These are phyloP conservation scores for Thaumatotibia leucotreta DNA, from an alignment of 1,140 invertebrate species.

Conservation along the genomic window DNA sequence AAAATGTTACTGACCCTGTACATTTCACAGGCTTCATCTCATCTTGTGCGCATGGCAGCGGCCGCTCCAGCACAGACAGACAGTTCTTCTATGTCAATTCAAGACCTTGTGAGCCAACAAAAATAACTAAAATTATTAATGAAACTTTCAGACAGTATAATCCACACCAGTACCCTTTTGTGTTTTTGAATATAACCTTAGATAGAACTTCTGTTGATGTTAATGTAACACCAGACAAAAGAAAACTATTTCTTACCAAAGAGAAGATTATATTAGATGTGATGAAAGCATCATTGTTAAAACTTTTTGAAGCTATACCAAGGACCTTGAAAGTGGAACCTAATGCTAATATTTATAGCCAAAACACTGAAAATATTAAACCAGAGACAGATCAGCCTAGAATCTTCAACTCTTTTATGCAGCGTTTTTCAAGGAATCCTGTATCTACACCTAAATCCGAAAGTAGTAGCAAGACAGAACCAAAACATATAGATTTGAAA, in stretches of 20 bases:
- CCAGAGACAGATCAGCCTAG: constrained; percentile 57
- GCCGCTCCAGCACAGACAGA: constrained; percentile 89
- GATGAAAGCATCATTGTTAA: constrained; percentile 83
- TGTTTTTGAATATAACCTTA: constrained; percentile 90
- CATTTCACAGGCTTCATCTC: constrained; percentile 90
- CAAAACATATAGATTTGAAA: constrained; percentile 46
- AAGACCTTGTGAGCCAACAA: constrained; percentile 93
- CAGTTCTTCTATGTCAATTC: constrained; percentile 97
- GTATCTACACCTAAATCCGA: constrained; percentile 21
- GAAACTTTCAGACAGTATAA: constrained; percentile 95
- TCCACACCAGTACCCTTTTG: constrained; percentile 94
- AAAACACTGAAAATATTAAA: constrained; percentile 34
- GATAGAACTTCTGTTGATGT: constrained; percentile 87
- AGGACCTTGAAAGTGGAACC: constrained; percentile 75
- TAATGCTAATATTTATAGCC: constrained; percentile 19
- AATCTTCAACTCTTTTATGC: constrained; percentile 70
- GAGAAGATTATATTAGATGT: constrained; percentile 89
- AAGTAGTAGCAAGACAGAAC: constrained; percentile 24
- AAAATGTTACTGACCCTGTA: constrained; percentile 60
- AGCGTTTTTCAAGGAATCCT: constrained; percentile 56
- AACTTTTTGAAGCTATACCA: constrained; percentile 83
- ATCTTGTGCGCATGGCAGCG: constrained; percentile 89
- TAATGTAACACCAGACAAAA: constrained; percentile 98
- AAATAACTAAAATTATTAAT: constrained; percentile 93
- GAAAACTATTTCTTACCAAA: constrained; percentile 92